Evolutionary conservation across 2,797 vertebrate species (phyloP).

Genomic region (Tarsius wallacei): DNA sequence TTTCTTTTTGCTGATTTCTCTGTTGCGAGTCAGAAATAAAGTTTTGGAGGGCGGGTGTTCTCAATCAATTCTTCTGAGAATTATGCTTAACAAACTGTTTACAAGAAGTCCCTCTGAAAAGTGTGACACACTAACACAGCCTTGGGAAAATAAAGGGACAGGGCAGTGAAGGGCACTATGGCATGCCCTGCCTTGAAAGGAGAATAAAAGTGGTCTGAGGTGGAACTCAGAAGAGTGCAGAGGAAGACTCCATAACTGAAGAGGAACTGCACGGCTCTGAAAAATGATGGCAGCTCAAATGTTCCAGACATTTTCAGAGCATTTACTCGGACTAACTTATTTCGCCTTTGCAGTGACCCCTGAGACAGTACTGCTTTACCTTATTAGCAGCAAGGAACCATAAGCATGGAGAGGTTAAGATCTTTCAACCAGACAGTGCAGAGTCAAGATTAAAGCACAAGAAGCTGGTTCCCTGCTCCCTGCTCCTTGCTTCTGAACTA

Average conservation of each 20-base stretch:
- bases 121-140: not conserved
- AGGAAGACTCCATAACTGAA: not conserved
- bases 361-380: not conserved
- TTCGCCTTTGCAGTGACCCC: not conserved
- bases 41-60: not conserved
- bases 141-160: not conserved
- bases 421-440: too few relatives aligned
- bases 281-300: accelerated
- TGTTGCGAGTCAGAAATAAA: not conserved
- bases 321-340: not conserved
- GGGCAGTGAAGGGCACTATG: not conserved
- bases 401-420: too few relatives aligned
- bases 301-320: not conserved
- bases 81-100: not conserved
- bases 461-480: not conserved
- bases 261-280: not conserved
- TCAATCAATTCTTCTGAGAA: not conserved
- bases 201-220: not conserved
- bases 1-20: not conserved
- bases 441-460: not conserved
- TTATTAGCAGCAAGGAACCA: not conserved
- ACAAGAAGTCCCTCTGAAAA: not conserved
- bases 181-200: not conserved
- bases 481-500: not conserved
- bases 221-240: not conserved